phyloP scores from a whole-genome alignment of 2,797 vertebrate genomes.

The Delichon dasypus region DNA sequence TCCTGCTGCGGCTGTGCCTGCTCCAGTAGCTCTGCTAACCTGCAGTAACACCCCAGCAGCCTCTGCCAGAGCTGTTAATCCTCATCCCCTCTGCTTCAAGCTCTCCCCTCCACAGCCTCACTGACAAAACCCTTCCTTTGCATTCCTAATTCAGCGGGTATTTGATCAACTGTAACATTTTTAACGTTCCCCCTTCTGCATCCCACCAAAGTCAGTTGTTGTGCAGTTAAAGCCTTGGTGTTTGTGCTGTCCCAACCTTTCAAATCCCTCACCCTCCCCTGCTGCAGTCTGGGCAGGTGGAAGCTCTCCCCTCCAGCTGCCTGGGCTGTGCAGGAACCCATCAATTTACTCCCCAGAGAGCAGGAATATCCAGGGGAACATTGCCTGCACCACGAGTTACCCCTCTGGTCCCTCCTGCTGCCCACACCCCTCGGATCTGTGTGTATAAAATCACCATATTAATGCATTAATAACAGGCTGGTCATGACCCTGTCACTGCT shows the following conservation, averaged over 20 bases:
- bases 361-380: not conserved
- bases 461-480: not conserved
- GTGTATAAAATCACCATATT: not conserved
- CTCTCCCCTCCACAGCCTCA: not conserved
- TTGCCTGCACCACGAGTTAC: not conserved
- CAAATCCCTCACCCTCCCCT: not conserved
- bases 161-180: not conserved
- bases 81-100: not conserved
- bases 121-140: not conserved
- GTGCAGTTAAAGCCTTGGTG: not conserved
- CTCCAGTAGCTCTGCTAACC: not conserved
- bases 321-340: not conserved
- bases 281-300: not conserved
- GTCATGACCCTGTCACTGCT: not conserved
- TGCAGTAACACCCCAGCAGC: not conserved
- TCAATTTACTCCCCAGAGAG: not conserved
- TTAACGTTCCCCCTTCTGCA: not conserved
- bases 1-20: not conserved
- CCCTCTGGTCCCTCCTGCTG: not conserved
- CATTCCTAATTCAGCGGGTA: not conserved
- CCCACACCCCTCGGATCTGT: rapidly evolving
- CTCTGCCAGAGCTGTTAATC: not conserved
- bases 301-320: not conserved
- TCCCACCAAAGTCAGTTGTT: not conserved
- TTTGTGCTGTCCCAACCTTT: not conserved